phyloP scores from a whole-genome alignment of 2,113 vertebrate species.

The Elachura formosa region DNA sequence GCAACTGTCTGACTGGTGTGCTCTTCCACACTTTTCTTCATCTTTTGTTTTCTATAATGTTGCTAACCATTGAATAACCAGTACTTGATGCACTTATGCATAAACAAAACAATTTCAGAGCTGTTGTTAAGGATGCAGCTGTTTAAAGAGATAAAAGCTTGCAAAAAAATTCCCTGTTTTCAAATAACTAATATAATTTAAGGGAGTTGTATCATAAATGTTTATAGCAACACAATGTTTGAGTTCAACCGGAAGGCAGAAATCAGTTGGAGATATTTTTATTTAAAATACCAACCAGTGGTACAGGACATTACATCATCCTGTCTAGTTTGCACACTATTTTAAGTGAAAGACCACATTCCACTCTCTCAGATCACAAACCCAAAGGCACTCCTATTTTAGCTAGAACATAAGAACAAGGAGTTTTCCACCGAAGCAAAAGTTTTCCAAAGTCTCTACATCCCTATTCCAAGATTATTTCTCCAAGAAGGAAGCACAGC shows the following conservation, averaged over 20 bases:
- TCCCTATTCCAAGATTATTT: neutral
- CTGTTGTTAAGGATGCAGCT: neutral
- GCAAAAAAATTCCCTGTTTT: neutral
- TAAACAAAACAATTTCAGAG: neutral
- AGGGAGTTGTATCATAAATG: neutral
- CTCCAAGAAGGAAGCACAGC: neutral
- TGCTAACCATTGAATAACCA: neutral
- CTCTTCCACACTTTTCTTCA: neutral
- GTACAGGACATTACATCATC: slow-evolving; percentile 11
- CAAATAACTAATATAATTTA: neutral
- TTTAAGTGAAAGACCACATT: slow-evolving; percentile 10
- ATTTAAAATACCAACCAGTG: neutral
- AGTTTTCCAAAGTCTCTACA: neutral
- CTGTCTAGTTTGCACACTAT: neutral
- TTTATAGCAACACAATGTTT: neutral
- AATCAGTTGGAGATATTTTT: neutral
- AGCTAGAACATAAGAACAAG: neutral
- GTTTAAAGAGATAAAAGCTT: neutral
- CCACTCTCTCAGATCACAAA: neutral
- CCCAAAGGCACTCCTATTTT: neutral
- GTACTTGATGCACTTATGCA: neutral
- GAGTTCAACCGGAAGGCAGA: neutral
- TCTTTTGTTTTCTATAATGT: neutral
- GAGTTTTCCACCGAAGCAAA: neutral
- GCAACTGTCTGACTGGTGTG: neutral